Evolutionary conservation across 92 coral and sea anemone genomes (phyloP), one percentile per base, ranked within the genome.

Genomic region (Diadumene lineata): DNA sequence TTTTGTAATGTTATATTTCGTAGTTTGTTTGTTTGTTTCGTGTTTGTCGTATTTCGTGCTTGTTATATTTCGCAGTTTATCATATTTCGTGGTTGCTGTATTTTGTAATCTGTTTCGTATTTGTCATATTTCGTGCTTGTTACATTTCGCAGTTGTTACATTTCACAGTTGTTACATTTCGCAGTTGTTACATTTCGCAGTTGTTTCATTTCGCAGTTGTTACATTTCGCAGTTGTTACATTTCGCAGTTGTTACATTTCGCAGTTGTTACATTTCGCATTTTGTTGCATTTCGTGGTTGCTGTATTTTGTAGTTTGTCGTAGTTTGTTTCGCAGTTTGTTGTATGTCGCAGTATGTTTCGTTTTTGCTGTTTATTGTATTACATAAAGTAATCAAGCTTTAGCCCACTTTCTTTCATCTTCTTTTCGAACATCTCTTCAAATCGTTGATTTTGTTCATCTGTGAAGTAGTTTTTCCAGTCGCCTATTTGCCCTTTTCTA

Each of bases 401-500:
- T 43, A 84, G 84, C n/a, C 88, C 88, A 70, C 78, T 72, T 0
- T 82, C 84, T 48, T 78, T 56, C 58, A 84, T 80, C 73, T 78
- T 67, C 70, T 31, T 50, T 10, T 61, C 68, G 19, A 60, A 56
- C 11, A 65, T 66, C 28, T 63, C 75, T 60, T 83, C 88, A 66
- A 83, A 83, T 32, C 79, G 64, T 43, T 23, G 50, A 38, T 43
- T 65, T 48, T 76, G 81, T 61, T 77, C 79, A 7, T 74, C 67
- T 3, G 88, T 83, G 64, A 83, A 83, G 68, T 83, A 57, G 10
- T 83, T 60, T 29, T 69, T 72, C 88, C 88, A 83, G 70, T 73
- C 88, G 13, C 88, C 88, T 34, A 77, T 18, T 60, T 43, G 32
- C 21, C 88, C 88, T 34, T 65, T 71, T 63, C 86, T 74, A 15